A percentile compares a stretch with the other conserved stretches of the same genome.
phyloP scores from a whole-genome alignment of 2,888 invertebrate genomes.

The Amiota communis region DNA sequence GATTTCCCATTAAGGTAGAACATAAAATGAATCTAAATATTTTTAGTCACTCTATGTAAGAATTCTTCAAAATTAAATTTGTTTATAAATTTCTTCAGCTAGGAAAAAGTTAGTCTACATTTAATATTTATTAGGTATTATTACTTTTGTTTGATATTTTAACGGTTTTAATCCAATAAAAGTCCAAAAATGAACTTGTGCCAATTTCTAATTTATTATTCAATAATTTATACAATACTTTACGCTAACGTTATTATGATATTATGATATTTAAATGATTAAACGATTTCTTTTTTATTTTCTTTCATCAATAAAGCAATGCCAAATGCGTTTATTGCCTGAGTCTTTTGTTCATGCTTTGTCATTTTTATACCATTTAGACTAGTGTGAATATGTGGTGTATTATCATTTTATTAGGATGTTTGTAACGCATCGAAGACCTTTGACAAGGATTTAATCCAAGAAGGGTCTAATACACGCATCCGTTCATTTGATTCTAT shows the following conservation, averaged over 20 bases:
- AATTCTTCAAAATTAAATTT: not conserved
- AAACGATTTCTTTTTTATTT: conserved; percentile 16
- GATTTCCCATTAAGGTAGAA: not conserved
- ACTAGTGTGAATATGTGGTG: no score
- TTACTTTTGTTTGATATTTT: not conserved
- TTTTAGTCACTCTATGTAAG: not conserved
- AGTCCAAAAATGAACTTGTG: conserved; percentile 35
- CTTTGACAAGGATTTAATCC: no score
- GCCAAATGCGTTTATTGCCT: conserved; percentile 30
- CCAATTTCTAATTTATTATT: conserved; percentile 20
- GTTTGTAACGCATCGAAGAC: not conserved
- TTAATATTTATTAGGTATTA: not conserved
- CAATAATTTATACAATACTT: not conserved
- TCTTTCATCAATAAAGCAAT: conserved; percentile 9
- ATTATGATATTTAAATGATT: not conserved
- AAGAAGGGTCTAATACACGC: no score
- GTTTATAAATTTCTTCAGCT: not conserved
- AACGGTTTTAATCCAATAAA: conserved; percentile 20
- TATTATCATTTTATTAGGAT: conserved; percentile 26
- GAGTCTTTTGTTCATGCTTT: conserved; percentile 30
- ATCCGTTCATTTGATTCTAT: no score
- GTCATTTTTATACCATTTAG: no score
- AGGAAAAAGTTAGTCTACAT: not conserved
- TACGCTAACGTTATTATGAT: not conserved
- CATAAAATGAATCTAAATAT: not conserved